Percentiles rank a stretch among this genome's conserved stretches.
Conservation (phyloP, 2,888 invertebrate species). For the Apantesis nais region DNA sequence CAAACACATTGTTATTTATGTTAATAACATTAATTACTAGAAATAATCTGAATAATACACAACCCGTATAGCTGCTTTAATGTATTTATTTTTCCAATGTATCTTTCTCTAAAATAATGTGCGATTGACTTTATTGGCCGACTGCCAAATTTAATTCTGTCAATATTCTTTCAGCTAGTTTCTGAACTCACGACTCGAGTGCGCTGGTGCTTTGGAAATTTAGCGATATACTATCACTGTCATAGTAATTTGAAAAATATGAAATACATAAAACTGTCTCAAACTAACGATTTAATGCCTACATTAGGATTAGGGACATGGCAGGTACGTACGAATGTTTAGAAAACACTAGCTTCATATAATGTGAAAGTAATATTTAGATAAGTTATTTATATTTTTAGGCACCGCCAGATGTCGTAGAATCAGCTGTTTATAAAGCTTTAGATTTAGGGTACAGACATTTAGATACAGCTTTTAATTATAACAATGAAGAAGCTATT, state of each 20-base stretch:
- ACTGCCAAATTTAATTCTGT: conserved; percentile 65
- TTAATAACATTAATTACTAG: neutral
- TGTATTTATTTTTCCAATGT: conserved; percentile 1
- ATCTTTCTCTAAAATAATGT: conserved; percentile 2
- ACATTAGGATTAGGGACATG: conserved; percentile 90
- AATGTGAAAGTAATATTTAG: conserved; percentile 17
- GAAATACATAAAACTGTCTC: conserved; percentile 77
- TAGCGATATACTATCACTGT: conserved; percentile 40
- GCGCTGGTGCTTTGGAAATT: conserved; percentile 48
- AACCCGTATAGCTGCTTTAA: neutral
- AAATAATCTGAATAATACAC: neutral
- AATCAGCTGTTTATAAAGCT: conserved; percentile 87
- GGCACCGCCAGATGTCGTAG: conserved; percentile 88
- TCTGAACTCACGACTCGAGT: conserved; percentile 54
- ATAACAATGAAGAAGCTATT: conserved; percentile 91
- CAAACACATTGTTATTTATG: neutral
- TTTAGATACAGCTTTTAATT: conserved; percentile 92
- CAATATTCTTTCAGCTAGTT: conserved; percentile 57
- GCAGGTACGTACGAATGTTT: conserved; percentile 84
- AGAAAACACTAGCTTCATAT: neutral
- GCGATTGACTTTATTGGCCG: conserved; percentile 56
- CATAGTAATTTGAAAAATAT: conserved; percentile 65
- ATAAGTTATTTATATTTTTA: conserved; percentile 47
- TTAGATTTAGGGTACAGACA: conserved; percentile 90
- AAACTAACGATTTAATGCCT: conserved; percentile 87